Evolutionary conservation across 2,888 invertebrate genomes (phyloP).

Genomic region (Zhengitettix transpicula): DNA sequence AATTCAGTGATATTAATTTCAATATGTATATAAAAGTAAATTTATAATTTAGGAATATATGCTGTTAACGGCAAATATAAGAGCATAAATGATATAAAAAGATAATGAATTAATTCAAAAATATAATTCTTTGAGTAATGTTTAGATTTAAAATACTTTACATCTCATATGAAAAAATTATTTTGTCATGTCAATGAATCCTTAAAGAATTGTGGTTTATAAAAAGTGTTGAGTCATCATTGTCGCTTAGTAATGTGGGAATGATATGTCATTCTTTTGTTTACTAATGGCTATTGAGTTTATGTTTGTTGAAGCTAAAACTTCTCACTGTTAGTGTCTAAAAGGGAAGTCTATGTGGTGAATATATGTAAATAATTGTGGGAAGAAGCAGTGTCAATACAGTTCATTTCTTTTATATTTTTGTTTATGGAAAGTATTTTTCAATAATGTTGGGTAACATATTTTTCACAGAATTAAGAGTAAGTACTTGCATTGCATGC

Average conservation of each 20-base stretch:
- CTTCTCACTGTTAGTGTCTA: not conserved
- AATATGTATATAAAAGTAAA: too few relatives aligned
- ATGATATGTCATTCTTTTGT: constrained; percentile 2
- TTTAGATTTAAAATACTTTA: too few relatives aligned
- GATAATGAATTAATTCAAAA: too few relatives aligned
- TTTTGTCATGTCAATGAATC: too few relatives aligned
- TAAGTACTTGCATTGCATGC: too few relatives aligned
- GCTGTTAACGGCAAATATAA: too few relatives aligned
- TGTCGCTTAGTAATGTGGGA: constrained; percentile 5
- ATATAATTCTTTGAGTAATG: too few relatives aligned
- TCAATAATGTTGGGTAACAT: not conserved
- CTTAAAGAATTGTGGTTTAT: not conserved
- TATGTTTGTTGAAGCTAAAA: not conserved
- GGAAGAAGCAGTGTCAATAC: not conserved
- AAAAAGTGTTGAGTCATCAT: constrained; percentile 5
- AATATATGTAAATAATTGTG: not conserved
- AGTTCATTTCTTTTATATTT: not conserved
- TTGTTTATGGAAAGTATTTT: not conserved
- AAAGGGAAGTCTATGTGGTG: not conserved
- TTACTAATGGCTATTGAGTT: not conserved
- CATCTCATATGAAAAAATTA: too few relatives aligned
- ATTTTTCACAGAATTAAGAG: too few relatives aligned
- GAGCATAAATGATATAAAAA: too few relatives aligned
- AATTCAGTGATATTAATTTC: too few relatives aligned
- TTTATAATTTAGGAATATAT: too few relatives aligned